These are phyloP conservation scores for Boloria euphrosyne DNA, from an alignment of 2,888 invertebrate genomes.

Conservation along the genomic window DNA sequence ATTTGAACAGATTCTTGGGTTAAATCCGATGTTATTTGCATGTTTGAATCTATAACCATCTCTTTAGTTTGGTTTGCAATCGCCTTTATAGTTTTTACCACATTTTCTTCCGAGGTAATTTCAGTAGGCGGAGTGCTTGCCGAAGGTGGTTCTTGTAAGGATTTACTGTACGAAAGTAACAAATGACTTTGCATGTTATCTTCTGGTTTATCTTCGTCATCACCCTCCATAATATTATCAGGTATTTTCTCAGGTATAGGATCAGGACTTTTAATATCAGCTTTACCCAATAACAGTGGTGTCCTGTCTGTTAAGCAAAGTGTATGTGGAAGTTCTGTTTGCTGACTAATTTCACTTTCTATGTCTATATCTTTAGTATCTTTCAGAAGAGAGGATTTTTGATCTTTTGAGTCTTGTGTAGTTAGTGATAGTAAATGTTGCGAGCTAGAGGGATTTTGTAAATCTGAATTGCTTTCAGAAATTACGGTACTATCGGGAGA, in stretches of 20 bases:
- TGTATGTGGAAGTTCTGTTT: constrained; percentile 74
- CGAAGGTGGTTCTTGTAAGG: constrained; percentile 53
- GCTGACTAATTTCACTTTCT: constrained; percentile 76
- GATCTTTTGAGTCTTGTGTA: constrained; percentile 53
- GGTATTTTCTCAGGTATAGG: constrained; percentile 79
- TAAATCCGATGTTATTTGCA: constrained; percentile 80
- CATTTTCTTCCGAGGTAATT: constrained; percentile 61
- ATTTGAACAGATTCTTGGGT: constrained; percentile 85
- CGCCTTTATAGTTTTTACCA: constrained; percentile 79
- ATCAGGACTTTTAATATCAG: constrained; percentile 77
- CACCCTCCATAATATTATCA: constrained; percentile 76
- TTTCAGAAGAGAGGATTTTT: constrained; percentile 53
- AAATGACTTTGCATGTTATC: constrained; percentile 62
- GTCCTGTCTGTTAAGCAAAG: constrained; percentile 68
- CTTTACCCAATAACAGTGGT: constrained; percentile 70
- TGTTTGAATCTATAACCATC: constrained; percentile 80
- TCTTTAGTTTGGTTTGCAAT: constrained; percentile 82
- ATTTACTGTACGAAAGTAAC: constrained; percentile 64
- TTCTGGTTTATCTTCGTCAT: constrained; percentile 75
- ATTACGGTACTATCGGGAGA: constrained; percentile 81
- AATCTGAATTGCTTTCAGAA: constrained; percentile 55
- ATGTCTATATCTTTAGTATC: constrained; percentile 73
- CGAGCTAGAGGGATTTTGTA: constrained; percentile 49
- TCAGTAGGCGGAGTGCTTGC: constrained; percentile 50
- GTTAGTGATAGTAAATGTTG: constrained; percentile 52